A percentile compares a stretch with the other conserved stretches of the same genome.
phyloP scores from a whole-genome alignment of 2,888 invertebrate genomes.

The Diploptera punctata region DNA sequence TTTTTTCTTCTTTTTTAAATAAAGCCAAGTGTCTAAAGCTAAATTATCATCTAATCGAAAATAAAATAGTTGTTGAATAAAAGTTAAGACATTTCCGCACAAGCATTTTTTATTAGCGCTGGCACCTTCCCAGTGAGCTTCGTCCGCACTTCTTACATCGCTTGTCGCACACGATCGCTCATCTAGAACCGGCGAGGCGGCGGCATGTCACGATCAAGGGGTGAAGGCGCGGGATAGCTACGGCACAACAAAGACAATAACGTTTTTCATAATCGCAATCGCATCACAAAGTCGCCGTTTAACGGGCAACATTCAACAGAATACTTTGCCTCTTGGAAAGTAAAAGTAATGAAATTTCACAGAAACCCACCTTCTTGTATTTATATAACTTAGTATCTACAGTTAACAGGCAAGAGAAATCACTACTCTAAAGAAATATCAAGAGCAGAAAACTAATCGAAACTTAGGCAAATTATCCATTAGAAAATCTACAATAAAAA shows the following conservation, averaged over 20 bases:
- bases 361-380: too few species aligned
- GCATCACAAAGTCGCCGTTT: slow-evolving; percentile 2
- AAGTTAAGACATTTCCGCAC: slow-evolving; percentile 27
- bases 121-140: slow-evolving; percentile 31
- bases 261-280: slow-evolving; percentile 26
- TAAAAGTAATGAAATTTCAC: too few species aligned
- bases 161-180: slow-evolving; percentile 35
- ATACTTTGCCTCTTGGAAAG: not conserved
- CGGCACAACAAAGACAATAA: slow-evolving; percentile 39
- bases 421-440: too few species aligned
- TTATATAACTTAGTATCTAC: too few species aligned
- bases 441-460: too few species aligned
- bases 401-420: too few species aligned
- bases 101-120: slow-evolving; percentile 22
- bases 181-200: slow-evolving; percentile 44
- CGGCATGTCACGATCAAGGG: slow-evolving; percentile 45
- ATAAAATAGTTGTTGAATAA: slow-evolving; percentile 26
- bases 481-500: too few species aligned
- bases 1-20: slow-evolving; percentile 1
- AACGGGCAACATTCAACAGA: not conserved
- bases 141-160: slow-evolving; percentile 36
- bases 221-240: slow-evolving; percentile 43
- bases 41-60: slow-evolving; percentile 29
- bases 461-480: too few species aligned
- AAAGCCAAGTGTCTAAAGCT: slow-evolving; percentile 27